Evolutionary conservation across 2,797 vertebrate species (phyloP).

Genomic region (Protonibea diacanthus): DNA sequence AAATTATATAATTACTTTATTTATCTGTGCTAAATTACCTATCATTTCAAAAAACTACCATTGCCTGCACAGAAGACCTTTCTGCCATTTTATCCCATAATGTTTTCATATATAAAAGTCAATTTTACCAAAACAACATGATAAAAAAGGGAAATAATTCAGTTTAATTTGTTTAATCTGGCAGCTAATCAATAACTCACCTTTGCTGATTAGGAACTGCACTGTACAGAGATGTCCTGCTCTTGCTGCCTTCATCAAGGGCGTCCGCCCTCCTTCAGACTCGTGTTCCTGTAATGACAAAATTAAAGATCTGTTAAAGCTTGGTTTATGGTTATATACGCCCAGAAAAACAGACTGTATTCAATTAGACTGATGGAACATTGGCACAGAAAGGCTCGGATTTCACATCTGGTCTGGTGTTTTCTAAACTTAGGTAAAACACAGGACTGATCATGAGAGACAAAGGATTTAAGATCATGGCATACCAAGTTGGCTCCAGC

Average conservation of each 20-base stretch:
- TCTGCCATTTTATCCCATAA: neutral
- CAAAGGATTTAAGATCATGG: constrained; percentile 1
- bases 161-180: neutral
- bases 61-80: neutral
- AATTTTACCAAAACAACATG: neutral
- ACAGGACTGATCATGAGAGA: constrained; percentile 1
- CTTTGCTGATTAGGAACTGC: constrained; percentile 99
- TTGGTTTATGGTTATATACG: neutral
- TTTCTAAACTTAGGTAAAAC: neutral
- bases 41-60: neutral
- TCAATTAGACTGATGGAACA: neutral
- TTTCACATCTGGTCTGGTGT: neutral
- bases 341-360: neutral
- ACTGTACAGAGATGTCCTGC: constrained; percentile 99
- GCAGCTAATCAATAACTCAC: constrained; percentile 69
- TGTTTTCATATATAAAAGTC: neutral
- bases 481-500: constrained; percentile 97
- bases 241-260: constrained; percentile 98
- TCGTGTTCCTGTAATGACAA: constrained; percentile 92
- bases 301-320: neutral
- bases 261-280: constrained; percentile 98
- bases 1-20: neutral
- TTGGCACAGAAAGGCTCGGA: neutral
- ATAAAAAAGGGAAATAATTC: neutral
- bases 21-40: neutral